Base-by-base conservation (phyloP, 2,888 invertebrate species). In the Cactoblastis cactorum region DNA sequence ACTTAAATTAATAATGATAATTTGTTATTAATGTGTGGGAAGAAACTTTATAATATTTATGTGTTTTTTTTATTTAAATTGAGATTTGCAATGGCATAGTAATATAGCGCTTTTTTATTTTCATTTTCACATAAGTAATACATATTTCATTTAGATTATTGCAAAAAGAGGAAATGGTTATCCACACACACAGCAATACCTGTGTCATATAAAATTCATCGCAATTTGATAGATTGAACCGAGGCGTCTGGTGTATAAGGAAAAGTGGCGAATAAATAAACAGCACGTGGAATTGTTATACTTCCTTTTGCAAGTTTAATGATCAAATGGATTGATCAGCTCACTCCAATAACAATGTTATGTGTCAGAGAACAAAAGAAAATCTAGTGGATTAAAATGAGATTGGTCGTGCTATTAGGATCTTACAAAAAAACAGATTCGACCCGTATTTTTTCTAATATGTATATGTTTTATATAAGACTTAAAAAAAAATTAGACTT, bases 161-260 rank as follows among this genome's bases (percentile, higher is more conserved):
- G 32, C 12, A 17, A 3, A 46, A 18, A 38, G 2, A 12, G 3
- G 12, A 14, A 39, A 22, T 22, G 14, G 12, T 22, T 32, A 15
- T 28, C 9, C 47, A 14, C 35, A 12, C 15, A 18, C 14, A 6
- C 12, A 14, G 22, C 22, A 3, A 28, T 12, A 19, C 18, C 3
- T 33, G 41, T 14, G 32, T 43, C 49, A 49, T 49, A 49, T 49
- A 49, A 49, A 49, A 49, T 49, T 41, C 41, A 49, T 49, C 35
- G 35, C 47, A 48, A 48, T 48, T 48, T 48, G 47, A 48, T 48
- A 35, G 37, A 24, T 37, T 37, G 37, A 48, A 38, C 43, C 28
- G 19, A 24, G 32, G 24, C 28, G 35, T 47, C 38, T 14, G 37
- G 47, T 22, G 47, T 43, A 48, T 48, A 37, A 48, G 47, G 37